Evolutionary conservation across 2,888 invertebrate genomes (phyloP).

Genomic region (Augiades crinisus): DNA sequence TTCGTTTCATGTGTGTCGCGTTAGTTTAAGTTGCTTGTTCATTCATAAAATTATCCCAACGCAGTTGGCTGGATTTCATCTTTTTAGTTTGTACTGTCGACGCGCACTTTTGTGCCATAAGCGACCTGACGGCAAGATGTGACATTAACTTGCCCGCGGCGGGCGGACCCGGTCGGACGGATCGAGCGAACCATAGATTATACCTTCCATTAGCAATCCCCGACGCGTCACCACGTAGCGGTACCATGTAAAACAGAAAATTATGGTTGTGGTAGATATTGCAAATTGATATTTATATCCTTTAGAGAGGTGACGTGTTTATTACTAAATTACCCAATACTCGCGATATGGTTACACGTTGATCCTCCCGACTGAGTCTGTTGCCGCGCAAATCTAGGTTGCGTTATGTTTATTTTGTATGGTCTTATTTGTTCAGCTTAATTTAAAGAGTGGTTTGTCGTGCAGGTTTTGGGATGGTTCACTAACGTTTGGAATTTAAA

Average conservation of each 20-base stretch:
- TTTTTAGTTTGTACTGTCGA: conserved; percentile 44
- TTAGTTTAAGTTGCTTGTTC: conserved; percentile 47
- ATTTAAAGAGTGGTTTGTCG: conserved; percentile 59
- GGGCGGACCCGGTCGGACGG: conserved; percentile 46
- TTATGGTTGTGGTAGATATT: conserved; percentile 80
- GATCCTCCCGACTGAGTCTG: conserved; percentile 23
- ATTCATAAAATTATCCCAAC: conserved; percentile 69
- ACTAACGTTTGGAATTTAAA: conserved; percentile 60
- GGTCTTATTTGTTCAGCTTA: conserved; percentile 76
- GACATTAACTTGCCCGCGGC: conserved; percentile 43
- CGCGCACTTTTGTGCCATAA: conserved; percentile 55
- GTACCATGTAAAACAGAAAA: conserved; percentile 70
- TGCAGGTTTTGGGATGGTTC: conserved; percentile 45
- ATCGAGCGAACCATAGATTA: conserved; percentile 42
- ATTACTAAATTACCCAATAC: conserved; percentile 42
- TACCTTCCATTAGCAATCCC: conserved; percentile 46
- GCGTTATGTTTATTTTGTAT: conserved; percentile 37
- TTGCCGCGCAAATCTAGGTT: conserved; percentile 30
- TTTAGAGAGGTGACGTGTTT: conserved; percentile 60
- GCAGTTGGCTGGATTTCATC: conserved; percentile 69
- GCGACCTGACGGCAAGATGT: conserved; percentile 30
- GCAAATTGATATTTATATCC: conserved; percentile 71
- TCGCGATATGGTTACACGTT: conserved; percentile 10
- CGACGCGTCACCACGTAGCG: conserved; percentile 57
- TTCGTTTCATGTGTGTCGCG: conserved; percentile 55